Evolutionary conservation across 2,888 invertebrate genomes (phyloP).

Genomic region (Dicranocentrus wangi): DNA sequence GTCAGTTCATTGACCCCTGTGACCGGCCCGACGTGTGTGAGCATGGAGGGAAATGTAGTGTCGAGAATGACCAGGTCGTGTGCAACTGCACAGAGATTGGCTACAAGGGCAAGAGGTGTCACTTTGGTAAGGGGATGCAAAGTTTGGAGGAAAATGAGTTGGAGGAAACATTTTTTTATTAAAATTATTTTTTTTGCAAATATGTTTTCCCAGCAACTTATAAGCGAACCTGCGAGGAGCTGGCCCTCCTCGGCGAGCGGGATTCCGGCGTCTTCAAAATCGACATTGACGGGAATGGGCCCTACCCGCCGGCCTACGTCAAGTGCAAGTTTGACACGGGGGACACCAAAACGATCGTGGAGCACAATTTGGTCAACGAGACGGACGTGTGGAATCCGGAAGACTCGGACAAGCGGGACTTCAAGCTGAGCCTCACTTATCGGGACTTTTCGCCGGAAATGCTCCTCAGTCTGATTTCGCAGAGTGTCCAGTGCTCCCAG

Average conservation of each 20-base stretch:
- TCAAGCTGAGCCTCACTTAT: conserved; percentile 89
- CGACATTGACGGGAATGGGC: conserved; percentile 94
- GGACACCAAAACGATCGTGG: conserved; percentile 90
- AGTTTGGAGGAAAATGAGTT: too few relatives aligned
- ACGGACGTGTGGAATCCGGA: conserved; percentile 77
- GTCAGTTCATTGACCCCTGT: conserved; percentile 79
- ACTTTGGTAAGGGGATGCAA: conserved; percentile 80
- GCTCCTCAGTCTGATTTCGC: conserved; percentile 91
- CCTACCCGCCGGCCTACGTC: conserved; percentile 92
- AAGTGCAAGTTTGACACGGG: conserved; percentile 91
- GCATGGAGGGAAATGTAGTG: conserved; percentile 92
- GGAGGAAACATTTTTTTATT: neutral
- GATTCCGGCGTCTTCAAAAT: conserved; percentile 93
- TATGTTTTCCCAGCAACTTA: conserved; percentile 84
- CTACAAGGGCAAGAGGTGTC: conserved; percentile 94
- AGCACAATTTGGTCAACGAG: conserved; percentile 92
- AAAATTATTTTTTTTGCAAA: too few relatives aligned
- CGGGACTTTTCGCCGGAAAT: conserved; percentile 92
- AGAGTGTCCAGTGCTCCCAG: conserved; percentile 91
- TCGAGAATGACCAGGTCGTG: conserved; percentile 88
- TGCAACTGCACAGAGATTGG: conserved; percentile 81
- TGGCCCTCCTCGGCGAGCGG: conserved; percentile 90
- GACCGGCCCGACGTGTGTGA: conserved; percentile 85
- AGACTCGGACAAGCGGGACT: conserved; percentile 77
- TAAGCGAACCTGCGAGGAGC: conserved; percentile 92